Base-by-base conservation (phyloP, 53 echinoderm and acorn worm species). In the Echinarachnius parma region DNA sequence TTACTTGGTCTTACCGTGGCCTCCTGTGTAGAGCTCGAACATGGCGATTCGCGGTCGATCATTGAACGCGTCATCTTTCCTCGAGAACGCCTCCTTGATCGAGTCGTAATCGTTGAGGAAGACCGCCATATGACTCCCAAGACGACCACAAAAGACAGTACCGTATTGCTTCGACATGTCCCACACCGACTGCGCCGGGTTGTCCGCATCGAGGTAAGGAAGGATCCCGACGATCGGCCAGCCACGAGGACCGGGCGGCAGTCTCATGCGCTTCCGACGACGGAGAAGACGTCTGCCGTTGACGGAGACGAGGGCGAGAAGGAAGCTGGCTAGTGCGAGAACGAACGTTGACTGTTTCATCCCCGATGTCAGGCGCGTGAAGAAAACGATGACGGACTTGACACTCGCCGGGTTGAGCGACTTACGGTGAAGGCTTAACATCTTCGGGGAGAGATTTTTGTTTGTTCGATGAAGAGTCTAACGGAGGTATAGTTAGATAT, bases 221-320 rank as follows among this genome's bases (percentile, higher is more conserved):
- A 86, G 63, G 37, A 81, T 81, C 16, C 87, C 87, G 15, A 86
- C 9, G 19, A 86, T 30, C 19, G 87, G 87, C 81, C 76, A 82
- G 20, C 87, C 87, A 55, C 68, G 48, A 5, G 87, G 87, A 49
- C 87, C 87, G 21, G 87, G 87, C 2, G 87, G 87, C 31, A 86
- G 61, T 50, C 36, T 65, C 7, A 44, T 30, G 20, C 55, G 68
- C 25, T 42, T 34, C 9, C 74, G 42, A 10, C 68, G 31, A 9
- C 65, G 46, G 13, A 7, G 42, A 9, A 7, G 42, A 16, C 30
- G 0, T 53, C 37, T 26, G 53, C 11, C 8, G 33, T 36, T 23
- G 1, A 34, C 10, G 27, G 42, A 72, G 28, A 72, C 28, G 35
- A 44, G 35, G 27, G 74, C 37, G n/a, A 72, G 42, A 11, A 72